Conservation (phyloP, 2,888 invertebrate species). For the Xanthia icteritia region DNA sequence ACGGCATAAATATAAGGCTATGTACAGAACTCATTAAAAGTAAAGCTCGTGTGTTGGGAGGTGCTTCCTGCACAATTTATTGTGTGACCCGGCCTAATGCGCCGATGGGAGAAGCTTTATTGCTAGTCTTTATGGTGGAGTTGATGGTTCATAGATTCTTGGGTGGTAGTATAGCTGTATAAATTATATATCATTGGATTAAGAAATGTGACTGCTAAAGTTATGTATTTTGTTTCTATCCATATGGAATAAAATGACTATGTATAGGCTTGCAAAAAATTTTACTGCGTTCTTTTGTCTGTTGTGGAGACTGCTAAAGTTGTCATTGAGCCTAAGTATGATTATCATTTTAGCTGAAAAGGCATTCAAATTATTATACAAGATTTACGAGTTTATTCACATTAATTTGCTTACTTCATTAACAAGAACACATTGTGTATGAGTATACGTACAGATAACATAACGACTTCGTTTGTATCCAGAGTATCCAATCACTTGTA, state of each 20-base stretch:
- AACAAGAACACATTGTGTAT: background rate
- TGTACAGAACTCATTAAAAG: slow-evolving; percentile 72
- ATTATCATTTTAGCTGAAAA: background rate
- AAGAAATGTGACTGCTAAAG: background rate
- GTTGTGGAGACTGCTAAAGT: background rate
- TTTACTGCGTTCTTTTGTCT: too few species aligned
- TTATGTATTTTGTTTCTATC: background rate
- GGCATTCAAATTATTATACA: background rate
- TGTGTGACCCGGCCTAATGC: slow-evolving; percentile 62
- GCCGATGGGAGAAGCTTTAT: slow-evolving; percentile 59
- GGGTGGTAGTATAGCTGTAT: background rate
- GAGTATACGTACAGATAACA: background rate
- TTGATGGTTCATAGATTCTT: slow-evolving; percentile 35
- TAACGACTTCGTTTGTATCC: background rate
- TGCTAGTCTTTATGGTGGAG: slow-evolving; percentile 52
- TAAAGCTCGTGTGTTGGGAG: slow-evolving; percentile 67
- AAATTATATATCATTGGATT: background rate
- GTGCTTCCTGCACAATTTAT: slow-evolving; percentile 68
- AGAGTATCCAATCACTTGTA: background rate
- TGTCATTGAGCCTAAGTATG: too few species aligned
- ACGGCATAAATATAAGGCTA: slow-evolving; percentile 64
- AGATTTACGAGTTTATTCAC: too few species aligned
- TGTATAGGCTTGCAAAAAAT: too few species aligned
- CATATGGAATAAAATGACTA: too few species aligned
- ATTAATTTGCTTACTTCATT: too few species aligned